Percentiles rank a stretch among this genome's conserved stretches.
Conservation (phyloP, 2,113 vertebrate species). For the Syrmaticus mikado region DNA sequence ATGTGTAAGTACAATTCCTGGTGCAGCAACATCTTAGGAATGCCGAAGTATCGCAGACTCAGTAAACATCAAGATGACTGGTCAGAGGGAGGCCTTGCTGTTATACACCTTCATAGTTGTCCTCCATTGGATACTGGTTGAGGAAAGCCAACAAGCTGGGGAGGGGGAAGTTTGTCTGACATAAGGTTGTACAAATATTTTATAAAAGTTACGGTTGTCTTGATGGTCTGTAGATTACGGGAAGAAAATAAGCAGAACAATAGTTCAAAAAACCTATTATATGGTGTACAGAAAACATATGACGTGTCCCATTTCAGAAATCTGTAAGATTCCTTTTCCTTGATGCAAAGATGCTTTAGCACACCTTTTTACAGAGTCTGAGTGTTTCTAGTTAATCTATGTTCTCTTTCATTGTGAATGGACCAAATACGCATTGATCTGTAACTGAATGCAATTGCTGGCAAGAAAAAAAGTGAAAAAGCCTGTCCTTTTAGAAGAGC, state of each 20-base stretch:
- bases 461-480: background rate
- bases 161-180: background rate
- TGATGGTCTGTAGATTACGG: background rate
- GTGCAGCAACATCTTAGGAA: background rate
- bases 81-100: accelerated
- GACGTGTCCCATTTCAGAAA: background rate
- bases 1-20: background rate
- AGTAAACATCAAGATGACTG: background rate
- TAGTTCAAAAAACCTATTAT: background rate
- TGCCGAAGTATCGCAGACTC: background rate
- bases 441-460: background rate
- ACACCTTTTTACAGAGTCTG: background rate
- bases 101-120: accelerated
- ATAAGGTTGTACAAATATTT: accelerated
- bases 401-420: background rate
- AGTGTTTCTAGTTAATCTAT: background rate
- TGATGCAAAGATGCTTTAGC: background rate
- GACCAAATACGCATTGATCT: background rate
- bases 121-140: background rate
- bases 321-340: background rate
- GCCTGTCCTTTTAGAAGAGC: background rate
- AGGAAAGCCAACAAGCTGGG: background rate
- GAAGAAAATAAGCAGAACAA: background rate
- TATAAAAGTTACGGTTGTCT: accelerated
- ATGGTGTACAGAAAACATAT: too few species aligned